Percentiles rank a stretch among this genome's conserved stretches.
Conservation (phyloP, 35 echinoderm and acorn worm genomes). For the Amphiura filiformis region DNA sequence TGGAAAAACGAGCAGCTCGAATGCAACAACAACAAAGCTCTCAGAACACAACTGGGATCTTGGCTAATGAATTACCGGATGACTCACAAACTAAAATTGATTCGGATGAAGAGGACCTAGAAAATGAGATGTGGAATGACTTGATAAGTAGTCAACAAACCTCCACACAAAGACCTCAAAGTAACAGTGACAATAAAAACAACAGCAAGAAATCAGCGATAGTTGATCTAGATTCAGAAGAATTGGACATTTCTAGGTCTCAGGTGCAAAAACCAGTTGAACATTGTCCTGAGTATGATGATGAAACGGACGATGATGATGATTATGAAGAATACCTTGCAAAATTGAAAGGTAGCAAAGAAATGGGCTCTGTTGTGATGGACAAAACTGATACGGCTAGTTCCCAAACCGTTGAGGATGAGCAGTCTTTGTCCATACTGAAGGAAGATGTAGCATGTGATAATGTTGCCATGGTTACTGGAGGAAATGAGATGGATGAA, state of each 20-base stretch:
- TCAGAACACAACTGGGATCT: neutral
- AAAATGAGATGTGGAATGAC: conserved; percentile 54
- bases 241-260: neutral
- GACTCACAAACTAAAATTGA: neutral
- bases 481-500: too few relatives aligned
- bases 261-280: neutral
- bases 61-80: neutral
- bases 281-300: neutral
- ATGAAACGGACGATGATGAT: neutral
- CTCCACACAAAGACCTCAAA: neutral
- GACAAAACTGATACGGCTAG: neutral
- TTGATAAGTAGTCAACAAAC: neutral
- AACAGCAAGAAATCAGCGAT: neutral
- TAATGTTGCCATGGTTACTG: neutral
- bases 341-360: neutral
- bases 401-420: neutral
- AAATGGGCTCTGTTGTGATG: neutral
- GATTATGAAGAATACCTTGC: neutral
- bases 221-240: neutral
- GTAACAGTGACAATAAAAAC: neutral
- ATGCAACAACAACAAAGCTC: neutral
- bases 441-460: neutral
- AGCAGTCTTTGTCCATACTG: neutral
- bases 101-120: conserved; percentile 43
- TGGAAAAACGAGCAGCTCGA: conserved; percentile 35